phyloP scores from a whole-genome alignment of 2,113 vertebrate species.

The Plecotus auritus region DNA sequence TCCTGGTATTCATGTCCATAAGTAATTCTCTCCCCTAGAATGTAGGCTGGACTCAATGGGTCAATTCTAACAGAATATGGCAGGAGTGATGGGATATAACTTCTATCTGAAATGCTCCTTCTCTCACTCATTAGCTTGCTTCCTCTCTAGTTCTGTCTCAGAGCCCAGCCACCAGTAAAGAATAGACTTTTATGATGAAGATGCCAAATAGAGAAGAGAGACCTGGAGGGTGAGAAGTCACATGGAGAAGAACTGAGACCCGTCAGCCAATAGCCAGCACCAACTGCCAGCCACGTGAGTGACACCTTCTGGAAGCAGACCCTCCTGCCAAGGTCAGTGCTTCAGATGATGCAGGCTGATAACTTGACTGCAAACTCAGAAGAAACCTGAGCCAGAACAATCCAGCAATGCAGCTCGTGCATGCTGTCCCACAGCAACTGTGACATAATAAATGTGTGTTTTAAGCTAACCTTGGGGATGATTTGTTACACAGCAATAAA shows the following conservation, averaged over 20 bases:
- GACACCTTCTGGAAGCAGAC: not conserved
- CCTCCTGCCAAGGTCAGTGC: not conserved
- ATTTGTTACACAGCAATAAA: slow-evolving; percentile 7
- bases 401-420: not conserved
- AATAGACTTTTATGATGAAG: not conserved
- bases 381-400: not conserved
- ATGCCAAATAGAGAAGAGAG: not conserved
- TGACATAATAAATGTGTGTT: not conserved
- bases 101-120: not conserved
- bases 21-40: not conserved
- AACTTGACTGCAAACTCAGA: not conserved
- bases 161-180: not conserved
- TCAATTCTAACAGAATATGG: not conserved
- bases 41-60: not conserved
- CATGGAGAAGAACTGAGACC: not conserved
- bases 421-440: not conserved
- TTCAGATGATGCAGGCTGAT: no score
- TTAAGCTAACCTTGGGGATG: not conserved
- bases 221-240: not conserved
- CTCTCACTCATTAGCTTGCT: not conserved
- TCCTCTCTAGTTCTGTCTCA: not conserved
- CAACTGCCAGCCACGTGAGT: not conserved
- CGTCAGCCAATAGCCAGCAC: not conserved
- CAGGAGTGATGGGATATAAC: not conserved
- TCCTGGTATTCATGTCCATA: not conserved